Evolutionary conservation across 2,113 vertebrate species (phyloP).

Genomic region (Dipodomys stephensi): DNA sequence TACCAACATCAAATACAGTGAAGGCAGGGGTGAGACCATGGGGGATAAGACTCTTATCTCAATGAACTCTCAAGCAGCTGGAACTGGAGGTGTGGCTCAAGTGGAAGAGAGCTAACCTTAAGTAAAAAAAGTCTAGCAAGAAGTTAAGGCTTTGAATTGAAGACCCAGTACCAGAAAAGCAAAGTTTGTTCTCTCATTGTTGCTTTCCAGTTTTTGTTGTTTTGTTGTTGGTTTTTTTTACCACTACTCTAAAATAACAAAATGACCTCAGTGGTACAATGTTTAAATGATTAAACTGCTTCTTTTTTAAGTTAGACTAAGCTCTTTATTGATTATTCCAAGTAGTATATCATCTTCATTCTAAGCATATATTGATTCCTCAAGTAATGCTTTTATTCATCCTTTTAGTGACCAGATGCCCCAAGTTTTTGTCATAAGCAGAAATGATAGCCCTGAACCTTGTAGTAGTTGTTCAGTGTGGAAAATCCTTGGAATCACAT

Average conservation of each 20-base stretch:
- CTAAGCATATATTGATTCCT: background rate
- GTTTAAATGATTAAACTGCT: background rate
- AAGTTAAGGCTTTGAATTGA: no score
- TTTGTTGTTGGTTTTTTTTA: background rate
- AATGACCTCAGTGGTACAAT: background rate
- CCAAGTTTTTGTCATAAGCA: background rate
- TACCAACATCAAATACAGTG: no score
- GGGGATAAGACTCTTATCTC: no score
- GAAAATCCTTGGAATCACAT: constrained; percentile 15
- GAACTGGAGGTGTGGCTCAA: no score
- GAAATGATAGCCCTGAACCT: background rate
- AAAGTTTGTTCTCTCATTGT: background rate
- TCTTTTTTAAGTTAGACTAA: background rate
- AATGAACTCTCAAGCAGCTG: no score
- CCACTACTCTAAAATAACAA: no score
- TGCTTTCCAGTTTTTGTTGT: background rate
- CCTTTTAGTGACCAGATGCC: background rate
- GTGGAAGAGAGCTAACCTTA: no score
- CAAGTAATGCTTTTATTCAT: background rate
- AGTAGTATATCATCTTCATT: background rate
- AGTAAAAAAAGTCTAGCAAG: no score
- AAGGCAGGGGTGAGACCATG: no score
- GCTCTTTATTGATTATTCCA: constrained; percentile 6
- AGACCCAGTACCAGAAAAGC: no score
- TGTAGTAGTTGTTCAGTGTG: background rate